phyloP scores from a whole-genome alignment of 1,140 invertebrate species.

The Mamestra configurata region DNA sequence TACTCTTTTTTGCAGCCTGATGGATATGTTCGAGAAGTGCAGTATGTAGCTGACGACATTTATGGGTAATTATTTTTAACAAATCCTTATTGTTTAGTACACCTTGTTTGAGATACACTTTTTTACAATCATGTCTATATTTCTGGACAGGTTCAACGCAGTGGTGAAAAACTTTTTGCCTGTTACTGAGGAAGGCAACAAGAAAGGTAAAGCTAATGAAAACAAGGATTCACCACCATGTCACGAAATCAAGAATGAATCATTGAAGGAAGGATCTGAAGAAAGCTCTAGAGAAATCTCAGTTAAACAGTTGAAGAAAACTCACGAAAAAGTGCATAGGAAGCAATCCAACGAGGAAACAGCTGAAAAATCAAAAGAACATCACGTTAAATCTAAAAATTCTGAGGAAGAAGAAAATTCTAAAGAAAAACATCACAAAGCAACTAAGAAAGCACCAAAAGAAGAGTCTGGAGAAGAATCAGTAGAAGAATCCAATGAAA shows the following conservation, averaged over 20 bases:
- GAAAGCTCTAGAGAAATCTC: background rate
- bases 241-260: slow-evolving; percentile 67
- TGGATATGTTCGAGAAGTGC: slow-evolving; percentile 91
- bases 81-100: background rate
- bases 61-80: slow-evolving; percentile 86
- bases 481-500: background rate
- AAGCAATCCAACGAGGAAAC: background rate
- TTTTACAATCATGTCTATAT: background rate
- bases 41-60: slow-evolving; percentile 92
- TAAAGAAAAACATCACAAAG: background rate
- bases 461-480: slow-evolving; percentile 31
- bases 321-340: background rate
- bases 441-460: background rate
- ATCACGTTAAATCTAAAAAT: background rate
- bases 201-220: slow-evolving; percentile 54
- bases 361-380: background rate
- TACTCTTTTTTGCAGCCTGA: slow-evolving; percentile 90
- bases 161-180: slow-evolving; percentile 77
- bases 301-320: background rate
- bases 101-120: too few species aligned
- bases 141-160: slow-evolving; percentile 75
- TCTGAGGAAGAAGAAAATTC: background rate
- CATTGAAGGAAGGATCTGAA: slow-evolving; percentile 20
- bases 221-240: slow-evolving; percentile 60
- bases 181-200: slow-evolving; percentile 53